Conservation (phyloP, 2,113 vertebrate genomes). For the Amblyopsis rosae region DNA sequence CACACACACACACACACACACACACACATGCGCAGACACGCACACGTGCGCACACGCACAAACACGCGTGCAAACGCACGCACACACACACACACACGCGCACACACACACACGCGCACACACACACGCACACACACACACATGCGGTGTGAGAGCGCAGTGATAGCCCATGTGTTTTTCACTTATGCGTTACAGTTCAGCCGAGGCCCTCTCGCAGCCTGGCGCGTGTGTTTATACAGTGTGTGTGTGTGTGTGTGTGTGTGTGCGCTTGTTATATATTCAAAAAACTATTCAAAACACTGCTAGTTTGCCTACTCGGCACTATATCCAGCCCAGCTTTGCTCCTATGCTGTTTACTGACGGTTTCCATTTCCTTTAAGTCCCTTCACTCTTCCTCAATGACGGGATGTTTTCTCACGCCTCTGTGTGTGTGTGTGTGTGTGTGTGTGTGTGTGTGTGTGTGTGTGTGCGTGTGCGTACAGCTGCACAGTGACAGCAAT, state of each 20-base stretch:
- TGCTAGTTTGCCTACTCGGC: background rate
- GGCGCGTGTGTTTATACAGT: too few species aligned
- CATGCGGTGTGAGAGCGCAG: background rate
- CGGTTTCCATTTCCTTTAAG: background rate
- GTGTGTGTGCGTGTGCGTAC: background rate
- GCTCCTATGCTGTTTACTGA: constrained; percentile 19
- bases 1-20: too few species aligned
- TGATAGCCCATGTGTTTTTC: background rate
- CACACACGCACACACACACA: background rate
- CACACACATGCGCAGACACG: background rate
- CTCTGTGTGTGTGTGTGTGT: background rate
- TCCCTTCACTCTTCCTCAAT: constrained; percentile 3
- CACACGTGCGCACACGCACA: too few species aligned
- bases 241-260: background rate
- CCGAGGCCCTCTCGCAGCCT: constrained; percentile 12
- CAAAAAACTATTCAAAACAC: constrained; percentile 7
- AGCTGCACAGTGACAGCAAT: too few species aligned
- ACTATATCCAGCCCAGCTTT: constrained; percentile 7
- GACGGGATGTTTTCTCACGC: background rate
- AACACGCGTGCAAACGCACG: background rate
- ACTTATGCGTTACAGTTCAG: constrained; percentile 12
- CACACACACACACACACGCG: too few species aligned
- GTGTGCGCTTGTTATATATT: background rate
- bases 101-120: background rate
- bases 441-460: background rate